Percentiles rank a stretch among this genome's conserved stretches.
Evolutionary conservation across 2,888 invertebrate species (phyloP).

Genomic region (Limnephilus rhombicus): DNA sequence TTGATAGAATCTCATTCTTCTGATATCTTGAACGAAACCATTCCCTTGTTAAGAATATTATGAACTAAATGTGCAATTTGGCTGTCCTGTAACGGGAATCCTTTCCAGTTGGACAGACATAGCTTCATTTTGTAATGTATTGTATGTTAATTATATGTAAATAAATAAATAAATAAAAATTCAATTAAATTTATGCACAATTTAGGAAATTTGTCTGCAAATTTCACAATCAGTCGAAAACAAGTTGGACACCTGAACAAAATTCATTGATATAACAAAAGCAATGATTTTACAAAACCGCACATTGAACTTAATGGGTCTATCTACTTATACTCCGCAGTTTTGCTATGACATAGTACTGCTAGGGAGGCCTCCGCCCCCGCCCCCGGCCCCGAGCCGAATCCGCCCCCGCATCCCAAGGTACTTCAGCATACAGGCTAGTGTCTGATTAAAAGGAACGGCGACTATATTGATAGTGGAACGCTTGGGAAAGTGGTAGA

Average conservation of each 20-base stretch:
- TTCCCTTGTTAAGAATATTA: no score
- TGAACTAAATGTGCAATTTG: no score
- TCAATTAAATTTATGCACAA: no score
- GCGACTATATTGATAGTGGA: conserved; percentile 24
- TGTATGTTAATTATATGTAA: no score
- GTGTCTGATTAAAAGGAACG: conserved; percentile 33
- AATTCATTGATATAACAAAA: background rate
- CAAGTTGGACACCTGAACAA: background rate
- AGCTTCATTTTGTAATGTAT: no score
- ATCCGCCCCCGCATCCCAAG: background rate
- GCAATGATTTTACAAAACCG: background rate
- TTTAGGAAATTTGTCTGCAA: no score
- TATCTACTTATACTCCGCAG: background rate
- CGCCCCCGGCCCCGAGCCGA: background rate
- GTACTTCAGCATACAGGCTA: background rate
- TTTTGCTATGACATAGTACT: background rate
- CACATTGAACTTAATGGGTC: background rate
- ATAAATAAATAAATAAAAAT: no score
- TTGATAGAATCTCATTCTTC: no score
- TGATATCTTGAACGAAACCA: no score
- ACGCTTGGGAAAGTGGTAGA: background rate
- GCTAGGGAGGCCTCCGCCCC: background rate
- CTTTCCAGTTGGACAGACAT: no score
- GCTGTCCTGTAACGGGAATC: no score
- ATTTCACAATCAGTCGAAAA: background rate